Evolutionary conservation across 2,797 vertebrate species (phyloP), one percentile per base, ranked within the genome.

Genomic region (Notolabrus celidotus): DNA sequence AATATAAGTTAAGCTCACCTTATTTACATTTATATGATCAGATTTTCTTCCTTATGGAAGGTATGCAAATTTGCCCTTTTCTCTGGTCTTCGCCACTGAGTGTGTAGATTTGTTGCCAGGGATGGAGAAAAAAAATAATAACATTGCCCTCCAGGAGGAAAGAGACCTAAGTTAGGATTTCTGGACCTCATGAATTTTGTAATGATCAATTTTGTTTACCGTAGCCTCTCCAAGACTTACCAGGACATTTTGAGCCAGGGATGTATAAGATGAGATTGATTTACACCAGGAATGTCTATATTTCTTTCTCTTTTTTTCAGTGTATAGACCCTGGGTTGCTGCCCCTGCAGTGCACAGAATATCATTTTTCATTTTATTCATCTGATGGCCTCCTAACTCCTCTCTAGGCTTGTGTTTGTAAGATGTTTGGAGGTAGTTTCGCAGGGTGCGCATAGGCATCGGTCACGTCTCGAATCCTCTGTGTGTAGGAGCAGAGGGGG

Each of bases 11-110:
- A 92, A 94, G 91, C 84, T 89, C 82, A 89, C 83, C 93, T 93
- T 94, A 94, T 95, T 94, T 94, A 94, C 93, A 95, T 95, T 93
- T 94, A 94, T 93, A 95, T 94, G 87, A 93, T 94, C 92, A 90
- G 91, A 93, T 93, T 94, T 91, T 86, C 83, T 82, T 85, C 80
- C 86, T 77, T 88, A 89, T 94, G 89, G 89, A 90, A 69, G 52
- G 65, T 93, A 95, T 95, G 93, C 84, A 93, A 93, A 94, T 94
- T 74, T 93, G 89, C 90, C 93, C 93, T 94, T 93, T 94, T 86
- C 90, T 68, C 22, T 3, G 70, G 83, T 67, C 85, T 83, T 81
- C 78, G 88, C 85, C 86, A 80, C 65, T 54, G 68, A 78, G 56
- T 79, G 85, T 71, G 79, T 79, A 84, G 85, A 89, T 92, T 79